Conservation (phyloP, 2,888 invertebrate genomes). For the Cybosia mesomella region DNA sequence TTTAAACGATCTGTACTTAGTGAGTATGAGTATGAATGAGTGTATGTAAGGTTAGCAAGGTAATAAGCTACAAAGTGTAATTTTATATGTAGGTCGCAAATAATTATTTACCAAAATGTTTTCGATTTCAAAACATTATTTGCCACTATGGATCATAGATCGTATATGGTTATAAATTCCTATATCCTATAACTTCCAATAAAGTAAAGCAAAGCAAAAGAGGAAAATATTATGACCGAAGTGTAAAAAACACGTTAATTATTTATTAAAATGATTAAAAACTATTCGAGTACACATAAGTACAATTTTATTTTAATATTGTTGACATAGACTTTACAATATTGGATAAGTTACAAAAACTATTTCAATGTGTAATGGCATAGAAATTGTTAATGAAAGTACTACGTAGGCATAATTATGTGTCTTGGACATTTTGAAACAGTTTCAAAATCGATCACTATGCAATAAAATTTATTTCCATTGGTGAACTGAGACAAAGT, state of each 20-base stretch:
- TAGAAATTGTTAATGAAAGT: background rate
- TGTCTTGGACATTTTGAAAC: background rate
- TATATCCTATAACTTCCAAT: background rate
- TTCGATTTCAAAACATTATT: background rate
- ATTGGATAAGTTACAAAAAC: background rate
- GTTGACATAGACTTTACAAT: background rate
- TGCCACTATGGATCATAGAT: background rate
- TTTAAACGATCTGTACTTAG: conserved; percentile 14
- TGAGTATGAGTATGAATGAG: background rate
- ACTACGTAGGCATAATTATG: background rate
- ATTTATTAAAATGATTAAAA: background rate
- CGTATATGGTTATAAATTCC: too few species aligned
- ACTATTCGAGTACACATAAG: background rate
- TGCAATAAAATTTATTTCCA: background rate
- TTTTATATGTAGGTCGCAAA: background rate
- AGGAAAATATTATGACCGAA: background rate
- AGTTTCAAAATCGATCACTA: background rate
- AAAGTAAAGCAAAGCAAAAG: background rate
- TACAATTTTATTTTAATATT: conserved; percentile 9
- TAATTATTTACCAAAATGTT: background rate
- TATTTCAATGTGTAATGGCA: background rate
- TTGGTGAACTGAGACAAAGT: background rate
- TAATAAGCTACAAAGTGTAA: background rate
- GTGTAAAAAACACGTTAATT: background rate
- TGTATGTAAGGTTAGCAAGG: background rate